Evolutionary conservation across 2,113 vertebrate species (phyloP).

Genomic region (Murina feae): DNA sequence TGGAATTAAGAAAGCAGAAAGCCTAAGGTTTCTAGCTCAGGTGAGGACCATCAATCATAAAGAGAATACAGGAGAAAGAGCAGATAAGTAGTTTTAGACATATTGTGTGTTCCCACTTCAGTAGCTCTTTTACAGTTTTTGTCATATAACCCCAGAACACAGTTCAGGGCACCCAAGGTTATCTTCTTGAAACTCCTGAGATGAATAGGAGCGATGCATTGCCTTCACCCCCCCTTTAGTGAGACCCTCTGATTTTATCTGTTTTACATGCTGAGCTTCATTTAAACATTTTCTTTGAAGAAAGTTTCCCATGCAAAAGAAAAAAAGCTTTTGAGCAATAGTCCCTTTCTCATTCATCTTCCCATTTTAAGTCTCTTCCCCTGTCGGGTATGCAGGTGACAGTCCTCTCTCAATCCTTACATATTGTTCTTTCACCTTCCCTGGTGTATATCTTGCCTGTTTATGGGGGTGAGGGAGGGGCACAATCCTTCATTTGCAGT

Average conservation of each 20-base stretch:
- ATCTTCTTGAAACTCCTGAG: not conserved
- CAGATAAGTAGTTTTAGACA: not conserved
- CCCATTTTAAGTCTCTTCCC: not conserved
- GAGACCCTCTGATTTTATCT: not conserved
- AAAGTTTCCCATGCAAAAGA: constrained; percentile 11
- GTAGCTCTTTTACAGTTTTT: not conserved
- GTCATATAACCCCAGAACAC: not conserved
- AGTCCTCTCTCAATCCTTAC: not conserved
- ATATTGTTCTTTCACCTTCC: not conserved
- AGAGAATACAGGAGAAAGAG: not conserved
- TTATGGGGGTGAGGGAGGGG: not conserved
- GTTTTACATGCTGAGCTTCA: not conserved
- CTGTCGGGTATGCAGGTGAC: not conserved
- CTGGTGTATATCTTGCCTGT: not conserved
- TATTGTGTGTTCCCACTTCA: not conserved
- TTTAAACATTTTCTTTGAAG: constrained; percentile 2
- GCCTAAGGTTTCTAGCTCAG: not conserved
- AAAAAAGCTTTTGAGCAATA: not conserved
- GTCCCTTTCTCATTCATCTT: not conserved
- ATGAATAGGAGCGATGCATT: not conserved
- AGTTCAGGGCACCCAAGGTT: not conserved
- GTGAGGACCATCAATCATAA: not conserved
- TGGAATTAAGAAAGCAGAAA: not conserved
- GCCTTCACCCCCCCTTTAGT: not conserved
- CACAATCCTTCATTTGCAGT: not conserved